Conservation (phyloP, 2,113 vertebrate genomes). For the Leptodactylus fuscus region DNA sequence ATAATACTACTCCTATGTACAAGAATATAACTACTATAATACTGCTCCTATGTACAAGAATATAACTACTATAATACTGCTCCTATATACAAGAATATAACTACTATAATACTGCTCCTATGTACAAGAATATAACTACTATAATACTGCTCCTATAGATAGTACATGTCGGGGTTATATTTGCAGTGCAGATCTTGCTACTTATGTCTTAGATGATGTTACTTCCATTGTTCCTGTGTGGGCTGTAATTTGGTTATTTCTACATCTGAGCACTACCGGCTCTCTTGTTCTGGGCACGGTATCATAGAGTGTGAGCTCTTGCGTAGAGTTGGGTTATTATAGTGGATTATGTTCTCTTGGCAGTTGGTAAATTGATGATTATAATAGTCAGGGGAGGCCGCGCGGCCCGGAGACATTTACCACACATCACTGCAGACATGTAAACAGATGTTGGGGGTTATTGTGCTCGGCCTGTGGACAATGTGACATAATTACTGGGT, state of each 20-base stretch:
- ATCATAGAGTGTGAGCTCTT: constrained; percentile 19
- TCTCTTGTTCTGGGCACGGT: not conserved
- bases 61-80: constrained; percentile 11
- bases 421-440: not conserved
- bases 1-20: constrained; percentile 2
- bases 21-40: constrained; percentile 10
- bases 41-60: constrained; percentile 4
- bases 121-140: too few species aligned
- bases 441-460: constrained; percentile 6
- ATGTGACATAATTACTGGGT: not conserved
- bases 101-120: not conserved
- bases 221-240: not conserved
- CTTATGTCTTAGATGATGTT: too few species aligned
- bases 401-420: not conserved
- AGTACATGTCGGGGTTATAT: too few species aligned
- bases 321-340: not conserved
- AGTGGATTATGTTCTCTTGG: not conserved
- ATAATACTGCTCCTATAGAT: too few species aligned
- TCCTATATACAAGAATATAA: constrained; percentile 2
- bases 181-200: too few species aligned
- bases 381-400: not conserved
- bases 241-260: not conserved
- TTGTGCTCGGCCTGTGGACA: not conserved
- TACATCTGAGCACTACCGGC: not conserved
- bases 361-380: constrained; percentile 1